Percentiles rank a stretch among this genome's conserved stretches.
Evolutionary conservation across 2,113 vertebrate genomes (phyloP).

Genomic region (Phrynosoma platyrhinos): DNA sequence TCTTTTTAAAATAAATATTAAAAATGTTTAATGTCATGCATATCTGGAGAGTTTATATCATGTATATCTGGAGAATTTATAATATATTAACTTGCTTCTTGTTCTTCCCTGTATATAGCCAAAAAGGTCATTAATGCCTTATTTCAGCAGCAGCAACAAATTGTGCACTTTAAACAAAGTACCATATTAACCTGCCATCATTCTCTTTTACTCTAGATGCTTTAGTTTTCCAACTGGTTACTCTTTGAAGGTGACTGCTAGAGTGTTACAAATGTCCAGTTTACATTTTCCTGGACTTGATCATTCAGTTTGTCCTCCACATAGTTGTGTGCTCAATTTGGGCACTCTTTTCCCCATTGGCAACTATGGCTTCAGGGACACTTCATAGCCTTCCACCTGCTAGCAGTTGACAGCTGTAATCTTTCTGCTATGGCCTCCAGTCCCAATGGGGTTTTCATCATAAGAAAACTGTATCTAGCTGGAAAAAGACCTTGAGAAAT

Average conservation of each 20-base stretch:
- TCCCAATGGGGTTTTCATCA: constrained; percentile 16
- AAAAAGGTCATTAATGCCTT: background rate
- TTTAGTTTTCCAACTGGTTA: background rate
- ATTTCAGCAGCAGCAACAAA: background rate
- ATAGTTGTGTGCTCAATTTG: background rate
- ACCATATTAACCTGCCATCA: background rate
- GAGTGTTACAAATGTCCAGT: background rate
- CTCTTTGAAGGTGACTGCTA: background rate
- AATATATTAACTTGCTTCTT: background rate
- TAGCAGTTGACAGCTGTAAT: constrained; percentile 33
- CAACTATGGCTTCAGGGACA: background rate
- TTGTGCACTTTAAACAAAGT: background rate
- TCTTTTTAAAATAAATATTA: background rate
- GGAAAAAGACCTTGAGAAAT: constrained; percentile 26
- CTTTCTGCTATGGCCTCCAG: background rate
- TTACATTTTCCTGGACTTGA: background rate
- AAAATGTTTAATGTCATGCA: background rate
- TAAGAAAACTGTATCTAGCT: constrained; percentile 11
- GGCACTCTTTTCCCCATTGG: background rate
- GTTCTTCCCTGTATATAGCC: background rate
- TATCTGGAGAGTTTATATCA: background rate
- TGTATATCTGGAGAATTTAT: background rate
- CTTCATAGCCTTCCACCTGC: background rate
- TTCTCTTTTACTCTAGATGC: background rate
- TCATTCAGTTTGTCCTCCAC: background rate